Conservation (phyloP, 2,113 vertebrate species). For the Calidris pugnax region DNA sequence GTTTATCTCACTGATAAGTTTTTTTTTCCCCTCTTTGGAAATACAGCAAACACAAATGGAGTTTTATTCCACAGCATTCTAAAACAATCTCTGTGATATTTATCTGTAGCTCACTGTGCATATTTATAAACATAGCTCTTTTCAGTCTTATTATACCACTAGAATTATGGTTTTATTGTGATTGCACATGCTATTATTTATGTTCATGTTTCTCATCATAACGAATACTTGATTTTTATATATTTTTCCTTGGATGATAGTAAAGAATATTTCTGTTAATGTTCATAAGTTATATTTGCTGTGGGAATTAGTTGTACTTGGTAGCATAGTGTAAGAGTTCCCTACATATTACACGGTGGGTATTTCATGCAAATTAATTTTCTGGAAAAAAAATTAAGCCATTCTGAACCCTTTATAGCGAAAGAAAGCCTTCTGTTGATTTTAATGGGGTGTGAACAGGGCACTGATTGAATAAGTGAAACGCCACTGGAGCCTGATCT, state of each 20-base stretch:
- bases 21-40: conserved; percentile 24
- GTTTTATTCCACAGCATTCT: conserved; percentile 18
- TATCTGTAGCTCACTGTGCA: neutral
- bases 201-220: neutral
- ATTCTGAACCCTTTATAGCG: neutral
- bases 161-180: conserved; percentile 6
- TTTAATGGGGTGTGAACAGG: neutral
- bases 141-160: conserved; percentile 5
- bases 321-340: neutral
- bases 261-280: neutral
- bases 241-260: neutral
- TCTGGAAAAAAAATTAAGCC: neutral
- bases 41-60: neutral
- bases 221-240: neutral
- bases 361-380: conserved; percentile 13
- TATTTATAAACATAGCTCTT: neutral
- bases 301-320: neutral
- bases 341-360: neutral
- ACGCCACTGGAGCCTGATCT: neutral
- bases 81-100: neutral
- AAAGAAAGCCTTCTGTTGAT: neutral
- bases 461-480: neutral
- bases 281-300: neutral
- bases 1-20: conserved; percentile 30
- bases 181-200: conserved; percentile 17